phyloP scores from a whole-genome alignment of 2,113 vertebrate species.

The Cinclus cinclus region DNA sequence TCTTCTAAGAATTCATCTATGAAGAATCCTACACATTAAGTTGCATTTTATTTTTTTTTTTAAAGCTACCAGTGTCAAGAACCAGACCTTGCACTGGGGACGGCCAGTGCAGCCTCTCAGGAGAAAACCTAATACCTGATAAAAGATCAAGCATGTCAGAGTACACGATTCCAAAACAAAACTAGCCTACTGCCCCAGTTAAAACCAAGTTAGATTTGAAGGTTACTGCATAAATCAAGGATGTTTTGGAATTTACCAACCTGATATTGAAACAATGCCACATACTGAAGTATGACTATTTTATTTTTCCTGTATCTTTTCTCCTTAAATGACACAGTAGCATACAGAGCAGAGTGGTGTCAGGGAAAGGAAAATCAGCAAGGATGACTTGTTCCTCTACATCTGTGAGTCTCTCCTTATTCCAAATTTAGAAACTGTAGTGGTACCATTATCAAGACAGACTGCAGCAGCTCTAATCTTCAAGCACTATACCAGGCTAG shows the following conservation, averaged over 20 bases:
- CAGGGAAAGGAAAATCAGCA: not conserved
- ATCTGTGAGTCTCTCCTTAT: not conserved
- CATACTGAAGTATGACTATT: not conserved
- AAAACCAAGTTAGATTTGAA: not conserved
- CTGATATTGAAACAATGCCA: not conserved
- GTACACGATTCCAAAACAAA: not conserved
- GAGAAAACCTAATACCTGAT: not conserved
- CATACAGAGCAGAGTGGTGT: not conserved
- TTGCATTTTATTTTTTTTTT: not conserved
- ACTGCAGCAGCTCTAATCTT: not conserved
- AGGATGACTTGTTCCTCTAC: not conserved
- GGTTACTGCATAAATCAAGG: not conserved
- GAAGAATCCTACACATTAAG: not conserved
- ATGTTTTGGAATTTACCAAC: not conserved
- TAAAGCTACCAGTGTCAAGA: not conserved
- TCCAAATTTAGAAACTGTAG: not conserved
- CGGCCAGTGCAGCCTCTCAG: not conserved
- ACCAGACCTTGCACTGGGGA: not conserved
- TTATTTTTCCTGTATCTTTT: not conserved
- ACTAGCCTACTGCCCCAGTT: not conserved
- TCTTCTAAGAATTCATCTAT: not conserved
- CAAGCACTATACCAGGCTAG: not conserved
- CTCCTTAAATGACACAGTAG: not conserved
- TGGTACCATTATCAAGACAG: not conserved
- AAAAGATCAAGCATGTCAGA: not conserved